Conservation (phyloP, 2,888 invertebrate species). For the Vandiemenella viatica region DNA sequence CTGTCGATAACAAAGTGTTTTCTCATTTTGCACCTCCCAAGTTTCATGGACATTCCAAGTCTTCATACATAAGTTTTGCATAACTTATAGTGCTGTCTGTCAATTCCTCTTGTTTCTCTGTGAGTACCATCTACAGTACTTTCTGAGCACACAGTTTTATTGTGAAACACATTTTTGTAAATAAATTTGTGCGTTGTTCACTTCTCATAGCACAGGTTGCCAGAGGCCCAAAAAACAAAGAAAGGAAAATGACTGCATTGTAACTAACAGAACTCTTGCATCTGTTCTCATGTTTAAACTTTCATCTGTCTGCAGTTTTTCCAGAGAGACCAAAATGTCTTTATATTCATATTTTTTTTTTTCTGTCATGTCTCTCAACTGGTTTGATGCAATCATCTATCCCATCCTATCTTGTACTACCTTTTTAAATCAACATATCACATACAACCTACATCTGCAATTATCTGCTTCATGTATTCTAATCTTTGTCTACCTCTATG, state of each 20-base stretch:
- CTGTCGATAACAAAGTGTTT: slow-evolving; percentile 1
- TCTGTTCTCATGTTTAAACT: slow-evolving; percentile 12
- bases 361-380: no score
- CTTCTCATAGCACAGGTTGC: not conserved
- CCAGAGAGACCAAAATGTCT: not conserved
- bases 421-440: no score
- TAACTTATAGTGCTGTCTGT: not conserved
- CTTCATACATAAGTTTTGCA: not conserved
- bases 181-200: slow-evolving; percentile 8
- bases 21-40: not conserved
- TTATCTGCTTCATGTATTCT: no score
- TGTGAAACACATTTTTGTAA: slow-evolving; percentile 12
- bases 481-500: no score
- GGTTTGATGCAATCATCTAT: no score
- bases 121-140: slow-evolving; percentile 2
- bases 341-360: no score
- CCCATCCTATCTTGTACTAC: no score
- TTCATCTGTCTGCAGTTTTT: slow-evolving; percentile 9
- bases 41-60: not conserved
- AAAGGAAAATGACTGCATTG: slow-evolving; percentile 7
- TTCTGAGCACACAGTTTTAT: slow-evolving; percentile 4
- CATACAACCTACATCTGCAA: no score
- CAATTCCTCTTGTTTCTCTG: not conserved
- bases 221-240: not conserved
- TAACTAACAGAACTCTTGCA: slow-evolving; percentile 9